Conservation (phyloP, 2,888 invertebrate species). For the Spatulosminthurus flaviceps region DNA sequence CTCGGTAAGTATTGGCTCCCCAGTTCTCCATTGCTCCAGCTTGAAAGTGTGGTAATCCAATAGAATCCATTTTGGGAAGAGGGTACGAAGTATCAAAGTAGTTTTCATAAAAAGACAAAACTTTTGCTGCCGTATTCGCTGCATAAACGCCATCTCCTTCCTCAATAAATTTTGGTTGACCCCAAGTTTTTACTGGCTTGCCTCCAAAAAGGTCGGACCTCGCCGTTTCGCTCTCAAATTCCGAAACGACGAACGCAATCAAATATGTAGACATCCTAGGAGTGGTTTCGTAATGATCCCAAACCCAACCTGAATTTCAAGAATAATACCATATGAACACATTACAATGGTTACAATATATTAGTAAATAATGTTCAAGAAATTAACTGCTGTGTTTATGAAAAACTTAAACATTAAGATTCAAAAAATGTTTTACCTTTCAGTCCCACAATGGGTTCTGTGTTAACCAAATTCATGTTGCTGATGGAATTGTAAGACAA, state of each 20-base stretch:
- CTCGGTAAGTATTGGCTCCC: conserved; percentile 51
- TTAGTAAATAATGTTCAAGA: too few relatives aligned
- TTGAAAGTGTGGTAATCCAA: conserved; percentile 55
- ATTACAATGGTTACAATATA: not conserved
- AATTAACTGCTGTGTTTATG: too few relatives aligned
- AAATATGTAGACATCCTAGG: conserved; percentile 61
- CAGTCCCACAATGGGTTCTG: conserved; percentile 51
- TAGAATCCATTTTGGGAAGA: conserved; percentile 60
- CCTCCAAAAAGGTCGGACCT: conserved; percentile 52
- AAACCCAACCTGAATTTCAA: conserved; percentile 53
- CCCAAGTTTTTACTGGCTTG: conserved; percentile 55
- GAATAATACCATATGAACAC: not conserved
- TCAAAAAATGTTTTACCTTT: too few relatives aligned
- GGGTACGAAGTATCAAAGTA: conserved; percentile 58
- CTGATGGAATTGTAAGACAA: conserved; percentile 52
- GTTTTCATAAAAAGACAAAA: conserved; percentile 54
- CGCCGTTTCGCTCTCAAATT: conserved; percentile 53
- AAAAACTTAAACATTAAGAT: too few relatives aligned
- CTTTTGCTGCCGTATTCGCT: conserved; percentile 51
- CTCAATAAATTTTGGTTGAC: conserved; percentile 35
- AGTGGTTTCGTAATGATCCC: conserved; percentile 61
- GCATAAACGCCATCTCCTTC: conserved; percentile 52
- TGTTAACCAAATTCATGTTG: conserved; percentile 54
- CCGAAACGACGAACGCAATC: conserved; percentile 58
- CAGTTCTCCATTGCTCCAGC: conserved; percentile 54